Conservation (phyloP, 2,797 vertebrate genomes). For the Rhodeus uyekii region DNA sequence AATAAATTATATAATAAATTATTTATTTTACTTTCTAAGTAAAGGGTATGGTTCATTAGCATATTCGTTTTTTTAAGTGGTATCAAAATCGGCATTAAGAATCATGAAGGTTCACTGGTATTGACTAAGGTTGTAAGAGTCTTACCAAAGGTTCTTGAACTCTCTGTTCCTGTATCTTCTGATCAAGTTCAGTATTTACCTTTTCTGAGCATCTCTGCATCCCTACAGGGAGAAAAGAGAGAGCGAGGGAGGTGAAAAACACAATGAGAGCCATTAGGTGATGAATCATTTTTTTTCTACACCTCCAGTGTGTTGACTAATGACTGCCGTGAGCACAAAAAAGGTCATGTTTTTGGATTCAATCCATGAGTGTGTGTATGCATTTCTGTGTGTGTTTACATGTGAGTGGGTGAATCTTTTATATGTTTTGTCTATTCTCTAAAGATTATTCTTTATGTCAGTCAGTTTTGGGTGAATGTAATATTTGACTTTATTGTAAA, state of each 20-base stretch:
- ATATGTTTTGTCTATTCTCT: conserved; percentile 9
- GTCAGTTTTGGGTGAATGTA: conserved; percentile 24
- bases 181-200: conserved; percentile 14
- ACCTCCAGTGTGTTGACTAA: conserved; percentile 47
- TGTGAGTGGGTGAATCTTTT: conserved; percentile 18
- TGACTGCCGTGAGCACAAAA: conserved; percentile 34
- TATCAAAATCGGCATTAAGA: neutral
- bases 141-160: no score
- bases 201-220: conserved; percentile 25
- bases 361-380: conserved; percentile 17
- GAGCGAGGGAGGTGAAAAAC: conserved; percentile 16
- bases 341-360: conserved; percentile 43
- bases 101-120: neutral
- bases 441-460: conserved; percentile 32
- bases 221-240: conserved; percentile 20
- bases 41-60: neutral
- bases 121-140: no score
- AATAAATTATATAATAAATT: neutral
- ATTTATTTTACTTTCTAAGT: neutral
- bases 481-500: conserved; percentile 27
- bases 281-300: conserved; percentile 30
- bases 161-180: neutral
- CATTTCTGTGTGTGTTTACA: conserved; percentile 15
- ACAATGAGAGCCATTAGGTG: conserved; percentile 35
- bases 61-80: neutral